Evolutionary conservation across 2,797 vertebrate species (phyloP).

Genomic region (Euphonia xanthogaster): DNA sequence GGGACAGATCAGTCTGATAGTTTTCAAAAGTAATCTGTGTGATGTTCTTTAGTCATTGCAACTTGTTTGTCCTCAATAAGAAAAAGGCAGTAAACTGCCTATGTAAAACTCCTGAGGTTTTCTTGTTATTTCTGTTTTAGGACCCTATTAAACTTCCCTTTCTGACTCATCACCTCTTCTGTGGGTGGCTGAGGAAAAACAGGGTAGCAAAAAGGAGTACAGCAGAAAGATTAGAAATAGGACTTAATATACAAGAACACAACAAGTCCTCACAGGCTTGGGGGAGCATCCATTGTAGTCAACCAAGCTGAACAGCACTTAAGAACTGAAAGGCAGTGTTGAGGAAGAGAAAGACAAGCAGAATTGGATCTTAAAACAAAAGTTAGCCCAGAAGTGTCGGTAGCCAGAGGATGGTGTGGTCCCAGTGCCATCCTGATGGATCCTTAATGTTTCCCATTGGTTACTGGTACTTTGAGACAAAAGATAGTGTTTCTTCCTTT

Average conservation of each 20-base stretch:
- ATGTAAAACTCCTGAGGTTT: slow-evolving; percentile 26
- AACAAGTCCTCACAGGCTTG: not conserved
- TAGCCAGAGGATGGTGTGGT: not conserved
- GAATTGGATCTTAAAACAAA: not conserved
- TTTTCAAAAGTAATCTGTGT: not conserved
- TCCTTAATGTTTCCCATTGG: not conserved
- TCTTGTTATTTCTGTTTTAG: slow-evolving; percentile 30
- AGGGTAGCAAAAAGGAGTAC: not conserved
- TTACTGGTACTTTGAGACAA: not conserved
- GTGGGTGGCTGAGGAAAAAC: not conserved
- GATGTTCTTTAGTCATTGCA: not conserved
- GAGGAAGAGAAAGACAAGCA: not conserved
- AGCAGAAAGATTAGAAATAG: not conserved
- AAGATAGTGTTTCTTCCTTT: not conserved
- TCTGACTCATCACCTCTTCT: slow-evolving; percentile 34
- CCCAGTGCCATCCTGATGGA: accelerated
- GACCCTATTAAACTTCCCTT: slow-evolving; percentile 6
- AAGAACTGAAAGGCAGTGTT: not conserved
- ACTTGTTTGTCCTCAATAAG: not conserved
- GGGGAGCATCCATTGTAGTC: not conserved
- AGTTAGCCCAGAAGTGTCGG: not conserved
- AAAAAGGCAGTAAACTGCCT: not conserved
- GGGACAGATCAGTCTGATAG: not conserved
- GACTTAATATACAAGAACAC: not conserved
- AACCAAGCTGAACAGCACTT: not conserved